Base-by-base conservation (phyloP, 1,140 invertebrate genomes). In the Pachyrhynchus sulphureomaculatus region DNA sequence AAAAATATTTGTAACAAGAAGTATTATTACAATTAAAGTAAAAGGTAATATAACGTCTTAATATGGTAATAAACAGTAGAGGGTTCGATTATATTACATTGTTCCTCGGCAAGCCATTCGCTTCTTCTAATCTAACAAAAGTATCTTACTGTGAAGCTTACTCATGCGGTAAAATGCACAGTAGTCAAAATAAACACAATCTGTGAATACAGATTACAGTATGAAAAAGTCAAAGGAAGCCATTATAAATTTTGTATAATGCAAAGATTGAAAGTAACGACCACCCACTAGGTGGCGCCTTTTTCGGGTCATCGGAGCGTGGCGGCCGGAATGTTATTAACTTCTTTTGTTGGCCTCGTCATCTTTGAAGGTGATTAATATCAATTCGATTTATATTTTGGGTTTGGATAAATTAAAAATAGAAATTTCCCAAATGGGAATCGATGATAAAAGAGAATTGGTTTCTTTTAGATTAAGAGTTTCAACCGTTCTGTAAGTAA, bases 231-330 rank as follows among this genome's bases (percentile, higher is more conserved):
- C 24, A 29, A 21, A 21, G 8, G 47, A 3, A 23, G 47, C 13
- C 5, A 29, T 29, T 29, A 29, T 29, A 29, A 29, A 29, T 9
- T 10, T 10, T 29, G 26, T 29, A 29, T 29, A 29, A 29, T 29
- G 26, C 26, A 29, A 29, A 29, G 26, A 29, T 29, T 29, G 12
- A 29, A 29, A 29, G 26, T 29, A 29, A 29, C 37, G 62, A 60
- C 62, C 62, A 64, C 62, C 62, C 62, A 64, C 62, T 32, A 59
- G 55, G 62, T 64, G 62, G 62, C 62, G 62, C 62, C 62, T 54
- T 48, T 48, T 45, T 17, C 36, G 52, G 26, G 26, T 42, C 60
- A 41, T 15, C 45, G 13, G 29, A 62, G 52, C 60, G 59, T 62
- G 59, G 33, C 59, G 41, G 33, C 12, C 42, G 23, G 36, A 62